phyloP scores from a whole-genome alignment of 1,140 invertebrate species.

The Drosophila serrata region DNA sequence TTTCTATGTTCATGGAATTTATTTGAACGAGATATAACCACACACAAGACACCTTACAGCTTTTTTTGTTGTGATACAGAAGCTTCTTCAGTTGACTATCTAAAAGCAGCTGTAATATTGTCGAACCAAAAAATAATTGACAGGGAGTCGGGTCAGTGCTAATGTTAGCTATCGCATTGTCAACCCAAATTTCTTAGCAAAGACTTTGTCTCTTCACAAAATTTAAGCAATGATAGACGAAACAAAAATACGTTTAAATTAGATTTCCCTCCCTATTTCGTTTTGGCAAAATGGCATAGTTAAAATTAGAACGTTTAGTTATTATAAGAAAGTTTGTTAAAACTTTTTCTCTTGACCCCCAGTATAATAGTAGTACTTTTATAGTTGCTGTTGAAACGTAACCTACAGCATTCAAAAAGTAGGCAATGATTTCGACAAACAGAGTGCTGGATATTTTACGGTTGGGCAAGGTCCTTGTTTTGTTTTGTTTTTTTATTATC shows the following conservation, averaged over 20 bases:
- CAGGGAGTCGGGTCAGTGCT: not conserved
- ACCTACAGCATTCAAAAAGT: not conserved
- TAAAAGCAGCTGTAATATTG: not conserved
- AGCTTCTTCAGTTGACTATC: not conserved
- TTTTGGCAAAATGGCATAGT: not conserved
- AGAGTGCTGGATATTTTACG: not conserved
- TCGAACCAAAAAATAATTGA: not conserved
- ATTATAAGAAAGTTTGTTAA: not conserved
- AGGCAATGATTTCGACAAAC: not conserved
- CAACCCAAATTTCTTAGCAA: no score
- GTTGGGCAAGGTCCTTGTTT: constrained; percentile 8
- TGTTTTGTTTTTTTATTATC: constrained; percentile 1
- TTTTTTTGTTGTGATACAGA: no score
- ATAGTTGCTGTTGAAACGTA: not conserved
- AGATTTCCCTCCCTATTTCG: no score
- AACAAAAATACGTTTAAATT: no score
- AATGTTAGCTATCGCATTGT: not conserved
- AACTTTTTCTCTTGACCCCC: no score
- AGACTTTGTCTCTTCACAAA: no score
- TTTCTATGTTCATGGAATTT: no score
- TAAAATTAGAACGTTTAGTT: not conserved
- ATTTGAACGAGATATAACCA: no score
- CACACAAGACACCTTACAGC: no score
- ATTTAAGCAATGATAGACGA: no score
- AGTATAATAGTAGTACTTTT: not conserved